A percentile compares a stretch with the other conserved stretches of the same genome.
Conservation (phyloP, 2,113 vertebrate species). For the Muntiacus muntjak region DNA sequence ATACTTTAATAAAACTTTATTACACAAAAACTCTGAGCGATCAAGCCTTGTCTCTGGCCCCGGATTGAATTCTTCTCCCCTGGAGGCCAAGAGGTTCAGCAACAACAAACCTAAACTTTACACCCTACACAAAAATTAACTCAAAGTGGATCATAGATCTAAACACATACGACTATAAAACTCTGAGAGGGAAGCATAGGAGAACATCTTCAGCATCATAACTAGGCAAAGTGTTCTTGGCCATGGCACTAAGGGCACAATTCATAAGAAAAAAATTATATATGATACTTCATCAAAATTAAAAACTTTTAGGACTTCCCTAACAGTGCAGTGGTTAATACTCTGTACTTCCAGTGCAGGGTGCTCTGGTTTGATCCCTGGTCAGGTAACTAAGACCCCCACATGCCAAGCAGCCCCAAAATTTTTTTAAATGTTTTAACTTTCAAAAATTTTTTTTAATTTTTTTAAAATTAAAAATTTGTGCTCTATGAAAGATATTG, state of each 20-base stretch:
- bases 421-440: not conserved
- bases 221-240: not conserved
- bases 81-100: no score
- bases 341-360: not conserved
- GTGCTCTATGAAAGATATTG: not conserved
- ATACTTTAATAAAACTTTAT: no score
- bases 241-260: not conserved
- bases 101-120: not conserved
- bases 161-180: not conserved
- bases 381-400: not conserved
- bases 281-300: not conserved
- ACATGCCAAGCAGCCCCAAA: not conserved
- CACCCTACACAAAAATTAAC: not conserved
- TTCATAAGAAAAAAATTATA: not conserved
- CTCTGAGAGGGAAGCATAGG: not conserved
- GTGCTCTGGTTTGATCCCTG: not conserved
- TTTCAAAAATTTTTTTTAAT: not conserved
- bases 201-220: not conserved
- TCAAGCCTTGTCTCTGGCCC: no score
- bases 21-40: no score
- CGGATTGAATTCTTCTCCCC: no score
- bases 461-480: not conserved
- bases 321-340: not conserved
- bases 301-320: not conserved
- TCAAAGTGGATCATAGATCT: not conserved